phyloP scores from a whole-genome alignment of 2,113 vertebrate genomes.

The Polyodon spathula region DNA sequence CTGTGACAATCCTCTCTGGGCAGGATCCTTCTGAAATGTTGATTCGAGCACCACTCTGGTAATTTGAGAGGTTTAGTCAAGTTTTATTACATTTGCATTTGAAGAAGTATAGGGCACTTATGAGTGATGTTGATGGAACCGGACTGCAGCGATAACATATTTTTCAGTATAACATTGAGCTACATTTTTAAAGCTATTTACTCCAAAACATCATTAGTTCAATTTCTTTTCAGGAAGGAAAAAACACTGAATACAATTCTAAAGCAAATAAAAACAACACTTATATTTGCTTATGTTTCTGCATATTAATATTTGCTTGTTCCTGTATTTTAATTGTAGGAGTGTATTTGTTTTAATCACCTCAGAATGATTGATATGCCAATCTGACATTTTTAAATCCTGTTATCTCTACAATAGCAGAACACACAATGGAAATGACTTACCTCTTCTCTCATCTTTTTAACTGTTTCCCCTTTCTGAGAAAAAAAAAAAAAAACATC shows the following conservation, averaged over 20 bases:
- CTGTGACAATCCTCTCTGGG: constrained; percentile 86
- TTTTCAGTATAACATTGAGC: too few relatives aligned
- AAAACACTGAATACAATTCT: too few relatives aligned
- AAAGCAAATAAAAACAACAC: too few relatives aligned
- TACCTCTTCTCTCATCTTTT: constrained; percentile 93
- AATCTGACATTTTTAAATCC: neutral
- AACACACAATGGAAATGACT: constrained; percentile 32
- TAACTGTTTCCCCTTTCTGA: constrained; percentile 89
- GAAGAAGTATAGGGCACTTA: neutral
- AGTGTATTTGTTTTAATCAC: too few relatives aligned
- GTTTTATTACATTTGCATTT: constrained; percentile 9
- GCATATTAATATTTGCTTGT: too few relatives aligned
- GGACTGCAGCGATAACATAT: too few relatives aligned
- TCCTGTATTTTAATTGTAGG: too few relatives aligned
- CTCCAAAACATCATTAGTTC: too few relatives aligned
- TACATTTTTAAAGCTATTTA: too few relatives aligned
- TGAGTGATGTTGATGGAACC: too few relatives aligned
- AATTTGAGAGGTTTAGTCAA: constrained; percentile 24
- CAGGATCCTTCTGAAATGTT: constrained; percentile 90
- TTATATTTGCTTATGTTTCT: too few relatives aligned
- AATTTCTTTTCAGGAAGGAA: too few relatives aligned
- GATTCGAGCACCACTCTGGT: constrained; percentile 81
- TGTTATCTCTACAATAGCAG: neutral
- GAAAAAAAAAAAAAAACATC: constrained; percentile 23
- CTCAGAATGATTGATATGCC: neutral